Conservation (phyloP, 2,888 invertebrate species). For the Mimas tiliae region DNA sequence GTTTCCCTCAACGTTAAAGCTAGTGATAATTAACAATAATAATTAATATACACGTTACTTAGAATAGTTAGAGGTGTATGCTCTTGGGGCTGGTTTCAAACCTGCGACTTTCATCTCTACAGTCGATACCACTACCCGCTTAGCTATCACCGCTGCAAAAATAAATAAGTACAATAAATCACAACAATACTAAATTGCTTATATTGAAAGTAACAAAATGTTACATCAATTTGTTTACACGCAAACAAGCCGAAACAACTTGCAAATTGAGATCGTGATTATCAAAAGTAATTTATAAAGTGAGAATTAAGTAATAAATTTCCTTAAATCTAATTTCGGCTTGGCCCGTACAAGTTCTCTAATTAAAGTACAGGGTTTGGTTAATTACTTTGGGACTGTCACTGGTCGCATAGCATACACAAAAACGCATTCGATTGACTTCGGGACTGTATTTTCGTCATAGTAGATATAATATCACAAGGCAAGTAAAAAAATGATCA, state of each 20-base stretch:
- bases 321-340: constrained; percentile 50
- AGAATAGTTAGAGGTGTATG: too few relatives aligned
- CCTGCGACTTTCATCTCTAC: too few relatives aligned
- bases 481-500: not conserved
- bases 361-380: constrained; percentile 55
- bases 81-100: too few relatives aligned
- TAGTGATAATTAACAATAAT: too few relatives aligned
- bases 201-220: not conserved
- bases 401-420: constrained; percentile 40
- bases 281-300: constrained; percentile 49
- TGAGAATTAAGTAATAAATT: constrained; percentile 51
- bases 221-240: constrained; percentile 33
- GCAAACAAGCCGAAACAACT: constrained; percentile 36
- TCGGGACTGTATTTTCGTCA: not conserved
- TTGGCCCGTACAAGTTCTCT: constrained; percentile 53
- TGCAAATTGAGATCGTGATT: constrained; percentile 45
- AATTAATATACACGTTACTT: too few relatives aligned
- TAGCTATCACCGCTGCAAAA: too few relatives aligned
- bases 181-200: not conserved
- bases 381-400: constrained; percentile 57
- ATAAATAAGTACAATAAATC: not conserved
- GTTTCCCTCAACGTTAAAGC: too few relatives aligned
- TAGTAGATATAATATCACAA: not conserved
- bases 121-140: too few relatives aligned
- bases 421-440: constrained; percentile 49